These are phyloP conservation scores for Plumapathes pennacea DNA, from an alignment of 92 coral and sea anemone genomes.

Conservation along the genomic window DNA sequence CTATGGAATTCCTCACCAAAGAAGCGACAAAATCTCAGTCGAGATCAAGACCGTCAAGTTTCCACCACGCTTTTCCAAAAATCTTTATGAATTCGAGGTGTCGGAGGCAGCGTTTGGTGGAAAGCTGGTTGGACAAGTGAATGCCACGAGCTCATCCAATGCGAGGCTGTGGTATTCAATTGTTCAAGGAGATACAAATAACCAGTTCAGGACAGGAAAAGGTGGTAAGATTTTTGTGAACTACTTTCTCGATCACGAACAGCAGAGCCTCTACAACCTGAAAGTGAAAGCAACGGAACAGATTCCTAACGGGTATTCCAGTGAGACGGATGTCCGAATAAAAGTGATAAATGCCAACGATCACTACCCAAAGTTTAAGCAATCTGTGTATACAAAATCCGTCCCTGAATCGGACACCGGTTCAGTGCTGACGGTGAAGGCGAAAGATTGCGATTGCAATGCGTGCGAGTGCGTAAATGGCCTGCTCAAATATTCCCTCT, in stretches of 20 bases:
- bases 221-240: constrained; percentile 67
- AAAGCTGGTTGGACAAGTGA: constrained; percentile 49
- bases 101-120: constrained; percentile 71
- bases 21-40: constrained; percentile 56
- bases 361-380: constrained; percentile 54
- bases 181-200: constrained; percentile 40
- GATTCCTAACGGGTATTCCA: constrained; percentile 55
- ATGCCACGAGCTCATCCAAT: constrained; percentile 77
- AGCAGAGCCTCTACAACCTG: constrained; percentile 30
- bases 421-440: constrained; percentile 55
- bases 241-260: constrained; percentile 65
- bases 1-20: constrained; percentile 71
- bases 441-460: constrained; percentile 79
- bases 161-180: constrained; percentile 68
- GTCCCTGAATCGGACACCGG: constrained; percentile 51
- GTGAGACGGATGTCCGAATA: constrained; percentile 66
- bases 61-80: constrained; percentile 76
- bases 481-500: constrained; percentile 60
- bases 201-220: constrained; percentile 45
- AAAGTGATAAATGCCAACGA: constrained; percentile 76
- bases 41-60: constrained; percentile 68
- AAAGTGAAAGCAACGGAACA: constrained; percentile 75
- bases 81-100: constrained; percentile 63
- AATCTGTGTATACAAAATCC: constrained; percentile 26
- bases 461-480: constrained; percentile 53